Percentiles rank a stretch among this genome's conserved stretches.
These are phyloP conservation scores for Larimichthys polyactis DNA, from an alignment of 2,113 vertebrate genomes.

Conservation along the genomic window DNA sequence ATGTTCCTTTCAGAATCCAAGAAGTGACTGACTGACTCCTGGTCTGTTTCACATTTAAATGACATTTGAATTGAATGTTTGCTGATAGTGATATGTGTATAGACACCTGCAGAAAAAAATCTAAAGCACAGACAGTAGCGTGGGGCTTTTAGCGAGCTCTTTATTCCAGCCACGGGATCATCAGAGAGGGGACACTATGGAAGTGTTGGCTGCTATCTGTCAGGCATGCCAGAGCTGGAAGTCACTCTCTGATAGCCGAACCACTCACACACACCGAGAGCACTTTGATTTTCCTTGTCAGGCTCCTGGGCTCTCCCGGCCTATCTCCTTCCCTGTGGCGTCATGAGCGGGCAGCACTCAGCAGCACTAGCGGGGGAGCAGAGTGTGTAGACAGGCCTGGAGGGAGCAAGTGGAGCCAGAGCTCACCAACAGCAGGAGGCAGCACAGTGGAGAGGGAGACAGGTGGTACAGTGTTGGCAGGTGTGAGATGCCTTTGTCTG, in stretches of 20 bases:
- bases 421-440: constrained; percentile 30
- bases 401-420: constrained; percentile 28
- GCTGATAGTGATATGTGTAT: background rate
- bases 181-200: constrained; percentile 33
- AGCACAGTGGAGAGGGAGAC: constrained; percentile 8
- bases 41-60: background rate
- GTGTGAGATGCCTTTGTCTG: constrained; percentile 28
- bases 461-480: constrained; percentile 29
- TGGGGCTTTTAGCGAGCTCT: constrained; percentile 21
- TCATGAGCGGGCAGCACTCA: constrained; percentile 56
- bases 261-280: constrained; percentile 57
- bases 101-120: background rate
- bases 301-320: constrained; percentile 47
- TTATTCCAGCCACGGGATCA: constrained; percentile 17
- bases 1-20: background rate
- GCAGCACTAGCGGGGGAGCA: constrained; percentile 26
- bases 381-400: constrained; percentile 30
- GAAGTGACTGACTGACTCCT: background rate
- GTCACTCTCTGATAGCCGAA: constrained; percentile 54
- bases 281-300: constrained; percentile 69
- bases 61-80: background rate
- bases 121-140: background rate
- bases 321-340: constrained; percentile 58
- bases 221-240: constrained; percentile 61
- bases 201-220: constrained; percentile 51